Evolutionary conservation across 2,113 vertebrate species (phyloP), one percentile per base, ranked within the genome.

Genomic region (Sisor rabdophorus): DNA sequence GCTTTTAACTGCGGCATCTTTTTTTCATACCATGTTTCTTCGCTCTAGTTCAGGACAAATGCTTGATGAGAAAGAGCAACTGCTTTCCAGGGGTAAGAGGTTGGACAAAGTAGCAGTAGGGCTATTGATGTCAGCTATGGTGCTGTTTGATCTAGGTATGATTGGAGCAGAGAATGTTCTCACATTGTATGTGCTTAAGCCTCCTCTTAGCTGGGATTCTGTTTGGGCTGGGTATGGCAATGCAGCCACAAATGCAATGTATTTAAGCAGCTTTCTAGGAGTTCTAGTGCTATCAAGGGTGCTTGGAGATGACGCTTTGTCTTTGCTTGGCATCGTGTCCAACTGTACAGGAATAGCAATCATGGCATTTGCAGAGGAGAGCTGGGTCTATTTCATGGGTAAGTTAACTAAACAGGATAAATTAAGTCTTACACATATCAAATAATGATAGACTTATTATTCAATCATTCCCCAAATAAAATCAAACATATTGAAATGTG

Each of bases 351-450:
- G 85, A 30, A 82, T 87, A 76, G 79, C 80, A 17, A 79, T 84
- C 67, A 82, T 87, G 85, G 80, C 84, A 7, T 87, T 87, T 24
- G 79, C 84, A n/a, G 65, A 26, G 0, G 65, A 75, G 22, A 86
- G 80, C 67, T 84, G 85, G 78, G 32, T 85, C 26, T 87, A 87
- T 64, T 87, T 86, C 71, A 47, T 85, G 12, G 86, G 86, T 86
- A 65, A 79, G 85, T 76, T 13, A 52, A 3, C 19, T 44, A 40
- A 48, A 55, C 19, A 9, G 48, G 20, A 70, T 70, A 9, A 17
- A 20, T 3, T 15, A 13, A 54, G 0, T 22, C 28, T 55, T 15
- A 24, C 22, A 44, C 70, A 44, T 55, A 9, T 20, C 15, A 20
- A 60, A 73, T 50, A 58, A 58, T 60, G 44, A 59, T 11, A 48